Percentiles rank a stretch among this genome's conserved stretches.
phyloP scores from a whole-genome alignment of 2,113 vertebrate genomes.

The Siphamia tubifer region DNA sequence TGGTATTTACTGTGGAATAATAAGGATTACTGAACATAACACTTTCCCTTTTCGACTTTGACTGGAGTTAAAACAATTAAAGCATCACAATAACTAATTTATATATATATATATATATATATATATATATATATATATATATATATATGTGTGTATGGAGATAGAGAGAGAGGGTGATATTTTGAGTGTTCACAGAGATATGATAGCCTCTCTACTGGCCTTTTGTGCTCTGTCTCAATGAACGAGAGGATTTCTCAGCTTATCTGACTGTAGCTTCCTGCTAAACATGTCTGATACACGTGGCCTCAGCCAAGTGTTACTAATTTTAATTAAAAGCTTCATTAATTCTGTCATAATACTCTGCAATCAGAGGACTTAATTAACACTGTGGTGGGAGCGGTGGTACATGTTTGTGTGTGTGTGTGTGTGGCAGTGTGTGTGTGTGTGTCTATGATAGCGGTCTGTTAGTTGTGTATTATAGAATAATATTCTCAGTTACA shows the following conservation, averaged over 20 bases:
- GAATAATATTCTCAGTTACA: too few relatives aligned
- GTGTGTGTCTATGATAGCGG: slow-evolving; percentile 4
- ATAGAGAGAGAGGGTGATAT: slow-evolving; percentile 21
- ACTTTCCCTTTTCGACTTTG: slow-evolving; percentile 5
- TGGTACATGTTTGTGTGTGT: not conserved
- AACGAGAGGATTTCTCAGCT: slow-evolving; percentile 46
- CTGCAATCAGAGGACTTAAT: slow-evolving; percentile 68
- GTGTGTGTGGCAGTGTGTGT: not conserved
- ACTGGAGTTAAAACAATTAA: slow-evolving; percentile 51
- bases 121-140: too few relatives aligned
- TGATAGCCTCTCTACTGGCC: slow-evolving; percentile 2
- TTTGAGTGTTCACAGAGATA: slow-evolving; percentile 26
- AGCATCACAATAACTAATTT: slow-evolving; percentile 39
- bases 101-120: too few relatives aligned
- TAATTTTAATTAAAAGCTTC: slow-evolving; percentile 81
- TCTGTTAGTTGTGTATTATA: not conserved
- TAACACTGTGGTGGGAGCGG: slow-evolving; percentile 42
- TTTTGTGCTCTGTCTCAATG: slow-evolving; percentile 25
- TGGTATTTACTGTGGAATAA: slow-evolving; percentile 39
- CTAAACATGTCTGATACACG: slow-evolving; percentile 51
- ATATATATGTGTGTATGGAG: too few relatives aligned
- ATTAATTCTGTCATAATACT: slow-evolving; percentile 77
- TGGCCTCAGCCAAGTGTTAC: slow-evolving; percentile 63
- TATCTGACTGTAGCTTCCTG: slow-evolving; percentile 52
- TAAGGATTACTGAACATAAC: slow-evolving; percentile 8